Base-by-base conservation (phyloP, 2,797 vertebrate genomes). In the Sphaeramia orbicularis region DNA sequence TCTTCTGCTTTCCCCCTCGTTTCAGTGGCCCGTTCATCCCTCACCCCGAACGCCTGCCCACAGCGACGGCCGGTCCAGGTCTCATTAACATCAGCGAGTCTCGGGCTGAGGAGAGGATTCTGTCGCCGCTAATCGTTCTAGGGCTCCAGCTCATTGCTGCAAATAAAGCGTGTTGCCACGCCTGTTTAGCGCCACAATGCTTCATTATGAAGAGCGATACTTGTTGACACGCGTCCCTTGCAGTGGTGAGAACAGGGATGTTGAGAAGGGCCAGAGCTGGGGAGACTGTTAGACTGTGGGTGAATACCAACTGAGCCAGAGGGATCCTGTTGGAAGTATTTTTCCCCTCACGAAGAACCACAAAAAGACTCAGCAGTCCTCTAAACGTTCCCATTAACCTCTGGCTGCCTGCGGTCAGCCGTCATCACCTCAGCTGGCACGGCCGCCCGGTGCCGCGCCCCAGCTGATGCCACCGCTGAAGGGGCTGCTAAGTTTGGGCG, bases 351-450 rank as follows among this genome's bases (percentile, higher is more conserved):
- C 11, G 6, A 12, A 58, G 30, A 61, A 60, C 71, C 77, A 78
- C 71, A 24, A 86, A 90, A 83, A 78, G 79, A 73, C 84, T 54
- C 36, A 0, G 35, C 63, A 56, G 12, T 79, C 70, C 65, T 85
- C 85, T 90, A 92, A 92, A 90, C 79, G 91, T 49, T 89, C 76
- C 86, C 83, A 91, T 93, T 91, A 92, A 91, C 89, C 84, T 60
- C 78, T 60, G 61, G 65, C 70, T 40, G 81, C 86, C 81, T 5
- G 63, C 77, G 65, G 85, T 71, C 76, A 45, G 73, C 84, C 82
- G 45, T 87, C 87, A 86, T 79, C 89, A 89, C 89, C 88, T 89
- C 86, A 18, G 81, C 75, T 82, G 88, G 88, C 88, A 0, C 0
- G 12, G n/a, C 11, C 15, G 10, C 59, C 61, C 32, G 15, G 19